phyloP scores from a whole-genome alignment of 2,113 vertebrate genomes.

The Tragelaphus buxtoni region DNA sequence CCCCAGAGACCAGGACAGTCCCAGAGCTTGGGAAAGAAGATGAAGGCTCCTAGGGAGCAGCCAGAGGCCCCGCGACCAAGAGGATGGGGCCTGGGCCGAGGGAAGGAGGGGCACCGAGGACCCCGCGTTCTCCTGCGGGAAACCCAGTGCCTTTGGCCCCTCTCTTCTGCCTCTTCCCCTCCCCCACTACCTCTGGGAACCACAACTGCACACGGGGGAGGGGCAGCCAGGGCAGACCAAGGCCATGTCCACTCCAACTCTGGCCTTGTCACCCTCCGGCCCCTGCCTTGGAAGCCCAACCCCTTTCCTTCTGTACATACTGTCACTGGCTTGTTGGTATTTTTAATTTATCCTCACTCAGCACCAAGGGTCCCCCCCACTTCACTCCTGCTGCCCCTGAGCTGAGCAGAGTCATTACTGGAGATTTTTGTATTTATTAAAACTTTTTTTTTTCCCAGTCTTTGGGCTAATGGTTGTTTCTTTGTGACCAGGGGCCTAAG shows the following conservation, averaged over 20 bases:
- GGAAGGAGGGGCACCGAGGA: constrained; percentile 1
- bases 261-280: background rate
- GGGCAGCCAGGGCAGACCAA: background rate
- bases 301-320: constrained; percentile 54
- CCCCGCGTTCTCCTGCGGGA: background rate
- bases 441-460: constrained; percentile 50
- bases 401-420: constrained; percentile 76
- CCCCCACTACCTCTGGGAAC: constrained; percentile 70
- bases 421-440: constrained; percentile 77
- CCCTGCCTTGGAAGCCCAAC: constrained; percentile 30
- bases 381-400: constrained; percentile 68
- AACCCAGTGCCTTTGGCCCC: constrained; percentile 24
- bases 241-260: background rate
- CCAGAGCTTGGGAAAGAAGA: constrained; percentile 58
- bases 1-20: constrained; percentile 38
- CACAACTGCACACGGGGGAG: constrained; percentile 1
- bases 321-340: constrained; percentile 66
- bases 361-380: constrained; percentile 59
- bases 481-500: background rate
- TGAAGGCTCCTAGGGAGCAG: constrained; percentile 37
- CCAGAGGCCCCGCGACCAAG: constrained; percentile 25
- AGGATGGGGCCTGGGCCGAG: constrained; percentile 48
- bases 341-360: constrained; percentile 78
- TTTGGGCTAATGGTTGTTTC: constrained; percentile 16
- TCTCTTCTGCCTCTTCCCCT: constrained; percentile 46